These are phyloP conservation scores for Campoletis sonorensis DNA, from an alignment of 1,140 invertebrate genomes.

Conservation along the genomic window DNA sequence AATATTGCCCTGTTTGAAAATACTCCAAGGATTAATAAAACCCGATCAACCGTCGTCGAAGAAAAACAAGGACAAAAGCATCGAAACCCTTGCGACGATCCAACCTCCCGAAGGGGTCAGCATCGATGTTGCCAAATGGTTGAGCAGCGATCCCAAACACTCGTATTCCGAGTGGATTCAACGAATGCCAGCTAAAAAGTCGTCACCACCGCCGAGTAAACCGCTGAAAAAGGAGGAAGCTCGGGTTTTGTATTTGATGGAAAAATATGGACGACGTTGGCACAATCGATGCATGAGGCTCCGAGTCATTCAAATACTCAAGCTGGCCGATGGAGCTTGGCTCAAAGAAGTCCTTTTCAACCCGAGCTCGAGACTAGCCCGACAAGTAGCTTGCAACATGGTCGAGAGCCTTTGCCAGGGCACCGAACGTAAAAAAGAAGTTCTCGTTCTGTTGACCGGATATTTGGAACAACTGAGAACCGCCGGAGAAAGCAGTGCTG, in stretches of 20 bases:
- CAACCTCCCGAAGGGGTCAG: slow-evolving; percentile 80
- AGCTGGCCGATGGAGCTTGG: slow-evolving; percentile 85
- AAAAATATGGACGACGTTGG: slow-evolving; percentile 87
- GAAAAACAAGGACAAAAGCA: slow-evolving; percentile 79
- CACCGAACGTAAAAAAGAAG: slow-evolving; percentile 83
- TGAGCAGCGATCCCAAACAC: slow-evolving; percentile 84
- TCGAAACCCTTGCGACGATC: slow-evolving; percentile 76
- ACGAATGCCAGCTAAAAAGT: slow-evolving; percentile 75
- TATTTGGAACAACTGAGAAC: slow-evolving; percentile 90
- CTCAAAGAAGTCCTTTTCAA: slow-evolving; percentile 93
- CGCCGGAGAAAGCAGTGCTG: slow-evolving; percentile 93
- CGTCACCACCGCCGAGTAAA: slow-evolving; percentile 62
- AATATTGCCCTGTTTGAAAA: slow-evolving; percentile 89
- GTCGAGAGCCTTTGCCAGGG: slow-evolving; percentile 89
- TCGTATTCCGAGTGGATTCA: slow-evolving; percentile 85
- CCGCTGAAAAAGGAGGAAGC: slow-evolving; percentile 75
- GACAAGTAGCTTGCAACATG: slow-evolving; percentile 93
- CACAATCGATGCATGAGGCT: slow-evolving; percentile 71
- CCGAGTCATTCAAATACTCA: slow-evolving; percentile 73
- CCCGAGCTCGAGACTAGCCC: slow-evolving; percentile 90
- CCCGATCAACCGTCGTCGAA: slow-evolving; percentile 80
- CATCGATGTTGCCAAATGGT: slow-evolving; percentile 86
- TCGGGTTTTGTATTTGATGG: slow-evolving; percentile 81
- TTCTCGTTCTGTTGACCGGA: slow-evolving; percentile 91
- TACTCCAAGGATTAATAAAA: slow-evolving; percentile 87